Evolutionary conservation across 2,888 invertebrate species (phyloP).

Genomic region (Cepaea hortensis): DNA sequence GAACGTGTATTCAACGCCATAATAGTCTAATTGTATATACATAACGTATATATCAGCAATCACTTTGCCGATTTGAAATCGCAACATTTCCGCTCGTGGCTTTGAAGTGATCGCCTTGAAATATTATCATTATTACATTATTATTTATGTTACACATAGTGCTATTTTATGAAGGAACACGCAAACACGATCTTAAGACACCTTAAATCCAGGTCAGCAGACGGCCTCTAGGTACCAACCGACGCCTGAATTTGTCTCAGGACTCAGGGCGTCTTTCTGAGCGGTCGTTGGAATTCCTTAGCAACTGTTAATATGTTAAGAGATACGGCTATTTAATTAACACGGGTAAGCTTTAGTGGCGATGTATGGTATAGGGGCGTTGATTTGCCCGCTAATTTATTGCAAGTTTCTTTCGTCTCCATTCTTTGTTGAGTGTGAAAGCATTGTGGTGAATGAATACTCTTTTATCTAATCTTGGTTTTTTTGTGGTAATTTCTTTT

Average conservation of each 20-base stretch:
- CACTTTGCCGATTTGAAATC: too few species aligned
- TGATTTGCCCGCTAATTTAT: slow-evolving; percentile 10
- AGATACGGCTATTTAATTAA: slow-evolving; percentile 37
- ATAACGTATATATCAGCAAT: too few species aligned
- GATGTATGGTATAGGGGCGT: slow-evolving; percentile 15
- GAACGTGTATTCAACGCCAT: too few species aligned
- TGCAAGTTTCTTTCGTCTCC: background rate
- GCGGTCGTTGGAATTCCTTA: slow-evolving; percentile 25
- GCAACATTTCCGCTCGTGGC: too few species aligned
- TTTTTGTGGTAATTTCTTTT: background rate
- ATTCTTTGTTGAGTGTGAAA: slow-evolving; percentile 3
- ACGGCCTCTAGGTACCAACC: too few species aligned
- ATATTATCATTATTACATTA: too few species aligned
- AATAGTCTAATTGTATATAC: too few species aligned
- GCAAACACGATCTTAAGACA: too few species aligned
- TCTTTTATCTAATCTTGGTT: background rate
- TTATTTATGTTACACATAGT: too few species aligned
- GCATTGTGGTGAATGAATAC: background rate
- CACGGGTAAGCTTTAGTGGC: background rate
- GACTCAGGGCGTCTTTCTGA: background rate
- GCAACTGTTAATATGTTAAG: slow-evolving; percentile 32
- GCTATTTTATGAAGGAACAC: too few species aligned
- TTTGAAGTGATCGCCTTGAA: too few species aligned
- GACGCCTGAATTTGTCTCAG: background rate
- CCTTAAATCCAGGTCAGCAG: too few species aligned